Conservation (phyloP, 37 sponge, comb jelly and placozoan genomes). For the Ephydatia muelleri region DNA sequence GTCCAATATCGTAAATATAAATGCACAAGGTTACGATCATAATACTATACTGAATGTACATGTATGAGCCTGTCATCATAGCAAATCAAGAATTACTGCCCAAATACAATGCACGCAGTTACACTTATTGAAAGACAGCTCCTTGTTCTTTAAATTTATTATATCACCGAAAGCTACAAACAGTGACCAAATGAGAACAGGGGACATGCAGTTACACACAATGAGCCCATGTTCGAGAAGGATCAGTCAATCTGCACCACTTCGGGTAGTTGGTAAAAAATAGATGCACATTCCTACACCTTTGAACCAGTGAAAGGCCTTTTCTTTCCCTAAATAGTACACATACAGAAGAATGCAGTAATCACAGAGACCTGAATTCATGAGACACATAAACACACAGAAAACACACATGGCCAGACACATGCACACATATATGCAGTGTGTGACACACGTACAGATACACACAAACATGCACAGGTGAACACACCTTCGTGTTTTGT, state of each 20-base stretch:
- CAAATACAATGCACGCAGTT: too few relatives aligned
- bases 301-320: not conserved
- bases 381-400: conserved; percentile 21
- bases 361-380: not conserved
- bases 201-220: too few relatives aligned
- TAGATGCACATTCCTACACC: conserved; percentile 6
- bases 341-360: not conserved
- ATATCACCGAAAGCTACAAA: too few relatives aligned
- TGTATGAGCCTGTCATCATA: too few relatives aligned
- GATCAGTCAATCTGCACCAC: conserved; percentile 19
- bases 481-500: conserved; percentile 40
- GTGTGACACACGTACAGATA: conserved; percentile 19
- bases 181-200: too few relatives aligned
- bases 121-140: too few relatives aligned
- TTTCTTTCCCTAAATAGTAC: conserved; percentile 23
- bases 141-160: too few relatives aligned
- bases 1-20: too few relatives aligned
- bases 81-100: too few relatives aligned
- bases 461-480: conserved; percentile 36
- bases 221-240: too few relatives aligned
- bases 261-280: conserved; percentile 45
- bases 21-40: too few relatives aligned
- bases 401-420: not conserved
- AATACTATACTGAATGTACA: too few relatives aligned
- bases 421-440: not conserved